Percentiles rank a stretch among this genome's conserved stretches.
Evolutionary conservation across 2,888 invertebrate species (phyloP).

Genomic region (Diadegma fenestrale): DNA sequence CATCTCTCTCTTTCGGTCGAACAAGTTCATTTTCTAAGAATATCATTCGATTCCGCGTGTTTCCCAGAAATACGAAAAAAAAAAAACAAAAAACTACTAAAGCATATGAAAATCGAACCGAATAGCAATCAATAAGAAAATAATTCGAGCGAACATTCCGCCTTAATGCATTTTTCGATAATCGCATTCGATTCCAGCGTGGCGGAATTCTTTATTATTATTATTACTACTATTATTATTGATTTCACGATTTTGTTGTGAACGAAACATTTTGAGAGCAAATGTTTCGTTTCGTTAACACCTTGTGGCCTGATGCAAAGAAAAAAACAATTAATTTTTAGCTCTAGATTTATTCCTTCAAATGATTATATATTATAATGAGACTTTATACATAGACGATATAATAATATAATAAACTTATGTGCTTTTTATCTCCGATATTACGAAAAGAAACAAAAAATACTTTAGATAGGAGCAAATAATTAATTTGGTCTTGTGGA

Average conservation of each 20-base stretch:
- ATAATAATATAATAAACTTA: slow-evolving; percentile 43
- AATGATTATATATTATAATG: slow-evolving; percentile 48
- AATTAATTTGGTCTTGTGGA: slow-evolving; percentile 54
- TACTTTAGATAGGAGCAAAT: slow-evolving; percentile 53
- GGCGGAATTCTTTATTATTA: slow-evolving; percentile 23
- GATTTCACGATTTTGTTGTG: slow-evolving; percentile 9
- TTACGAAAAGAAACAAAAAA: slow-evolving; percentile 40
- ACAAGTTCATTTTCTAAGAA: slow-evolving; percentile 4
- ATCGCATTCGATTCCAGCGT: slow-evolving; percentile 34
- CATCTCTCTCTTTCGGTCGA: slow-evolving; percentile 4
- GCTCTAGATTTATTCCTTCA: slow-evolving; percentile 59
- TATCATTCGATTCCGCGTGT: slow-evolving; percentile 22
- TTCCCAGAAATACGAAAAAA: slow-evolving; percentile 1
- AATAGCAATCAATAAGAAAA: not conserved
- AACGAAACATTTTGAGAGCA: slow-evolving; percentile 19
- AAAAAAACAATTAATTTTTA: slow-evolving; percentile 52
- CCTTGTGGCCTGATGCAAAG: slow-evolving; percentile 59
- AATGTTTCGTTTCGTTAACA: slow-evolving; percentile 53
- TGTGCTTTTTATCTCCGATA: slow-evolving; percentile 59
- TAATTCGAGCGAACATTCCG: slow-evolving; percentile 11
- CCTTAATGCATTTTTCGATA: slow-evolving; percentile 33
- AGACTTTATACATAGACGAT: slow-evolving; percentile 61
- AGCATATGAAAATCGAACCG: not conserved
- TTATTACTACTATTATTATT: slow-evolving; percentile 16
- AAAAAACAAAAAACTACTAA: not conserved